Conservation (phyloP, 2,888 invertebrate species). For the Xanthorhoe spadicearia region DNA sequence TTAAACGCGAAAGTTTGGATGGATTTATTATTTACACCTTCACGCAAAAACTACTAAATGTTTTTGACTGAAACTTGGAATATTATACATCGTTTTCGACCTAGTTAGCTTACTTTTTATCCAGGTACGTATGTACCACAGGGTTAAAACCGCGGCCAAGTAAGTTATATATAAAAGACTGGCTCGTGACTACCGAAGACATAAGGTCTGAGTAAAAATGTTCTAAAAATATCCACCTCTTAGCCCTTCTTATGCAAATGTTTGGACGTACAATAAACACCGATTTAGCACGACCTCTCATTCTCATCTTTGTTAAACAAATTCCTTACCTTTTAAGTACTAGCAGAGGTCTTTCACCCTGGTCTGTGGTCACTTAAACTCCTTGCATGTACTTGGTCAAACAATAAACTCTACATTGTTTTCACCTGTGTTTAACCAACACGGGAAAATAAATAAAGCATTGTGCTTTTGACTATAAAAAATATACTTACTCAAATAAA, state of each 20-base stretch:
- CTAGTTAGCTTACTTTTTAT: too few species aligned
- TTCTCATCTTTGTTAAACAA: conserved; percentile 5
- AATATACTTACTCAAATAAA: too few species aligned
- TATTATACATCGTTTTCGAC: too few species aligned
- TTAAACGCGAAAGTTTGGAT: too few species aligned
- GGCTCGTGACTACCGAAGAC: too few species aligned
- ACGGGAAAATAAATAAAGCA: not conserved
- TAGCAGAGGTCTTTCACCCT: conserved; percentile 23
- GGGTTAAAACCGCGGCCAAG: too few species aligned
- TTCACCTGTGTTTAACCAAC: not conserved
- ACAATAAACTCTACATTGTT: not conserved
- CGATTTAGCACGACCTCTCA: conserved; percentile 15
- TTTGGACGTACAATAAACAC: conserved; percentile 22
- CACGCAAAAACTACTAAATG: too few species aligned
- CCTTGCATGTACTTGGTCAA: not conserved
- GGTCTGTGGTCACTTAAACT: conserved; percentile 16
- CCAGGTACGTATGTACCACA: too few species aligned
- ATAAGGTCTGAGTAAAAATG: not conserved
- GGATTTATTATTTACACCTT: not conserved
- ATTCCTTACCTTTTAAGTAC: conserved; percentile 12
- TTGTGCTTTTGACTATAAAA: too few species aligned
- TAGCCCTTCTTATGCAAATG: conserved; percentile 18
- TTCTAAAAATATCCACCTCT: not conserved
- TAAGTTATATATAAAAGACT: too few species aligned
- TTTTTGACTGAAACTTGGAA: too few species aligned